Evolutionary conservation across 2,888 invertebrate genomes (phyloP).

Genomic region (Nymphalis polychloros): DNA sequence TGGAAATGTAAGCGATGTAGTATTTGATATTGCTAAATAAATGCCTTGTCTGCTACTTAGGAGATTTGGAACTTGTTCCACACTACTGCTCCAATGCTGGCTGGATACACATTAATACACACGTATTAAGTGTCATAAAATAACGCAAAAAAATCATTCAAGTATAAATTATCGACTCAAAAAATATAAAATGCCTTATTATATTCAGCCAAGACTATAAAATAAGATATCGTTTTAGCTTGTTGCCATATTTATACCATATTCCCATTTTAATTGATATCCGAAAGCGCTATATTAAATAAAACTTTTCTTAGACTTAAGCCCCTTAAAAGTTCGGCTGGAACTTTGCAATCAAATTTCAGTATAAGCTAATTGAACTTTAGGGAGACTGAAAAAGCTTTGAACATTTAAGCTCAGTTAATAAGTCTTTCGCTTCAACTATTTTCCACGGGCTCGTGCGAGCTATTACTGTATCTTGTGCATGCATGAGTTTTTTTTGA

Average conservation of each 20-base stretch:
- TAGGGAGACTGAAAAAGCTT: slow-evolving; percentile 56
- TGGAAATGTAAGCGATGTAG: too few species aligned
- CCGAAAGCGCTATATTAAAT: slow-evolving; percentile 39
- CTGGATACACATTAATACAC: too few species aligned
- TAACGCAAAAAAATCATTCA: too few species aligned
- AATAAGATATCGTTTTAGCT: too few species aligned
- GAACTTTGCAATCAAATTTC: slow-evolving; percentile 72
- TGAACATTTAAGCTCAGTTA: slow-evolving; percentile 46
- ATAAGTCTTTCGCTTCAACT: slow-evolving; percentile 34
- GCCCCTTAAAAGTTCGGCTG: slow-evolving; percentile 62
- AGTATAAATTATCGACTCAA: too few species aligned
- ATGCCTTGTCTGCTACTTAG: too few species aligned
- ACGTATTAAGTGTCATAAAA: too few species aligned
- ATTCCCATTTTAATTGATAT: slow-evolving; percentile 26
- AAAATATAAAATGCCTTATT: too few species aligned
- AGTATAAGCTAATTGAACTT: slow-evolving; percentile 72
- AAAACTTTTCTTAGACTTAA: slow-evolving; percentile 49
- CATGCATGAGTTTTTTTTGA: not conserved
- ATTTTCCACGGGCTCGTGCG: slow-evolving; percentile 8
- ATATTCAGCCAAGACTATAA: too few species aligned
- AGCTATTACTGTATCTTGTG: slow-evolving; percentile 12
- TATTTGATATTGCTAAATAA: too few species aligned
- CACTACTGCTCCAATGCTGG: too few species aligned
- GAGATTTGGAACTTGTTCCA: too few species aligned
- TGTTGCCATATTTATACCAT: not conserved